These are phyloP conservation scores for Cephalopachus bancanus DNA, from an alignment of 2,797 vertebrate species.

Conservation along the genomic window DNA sequence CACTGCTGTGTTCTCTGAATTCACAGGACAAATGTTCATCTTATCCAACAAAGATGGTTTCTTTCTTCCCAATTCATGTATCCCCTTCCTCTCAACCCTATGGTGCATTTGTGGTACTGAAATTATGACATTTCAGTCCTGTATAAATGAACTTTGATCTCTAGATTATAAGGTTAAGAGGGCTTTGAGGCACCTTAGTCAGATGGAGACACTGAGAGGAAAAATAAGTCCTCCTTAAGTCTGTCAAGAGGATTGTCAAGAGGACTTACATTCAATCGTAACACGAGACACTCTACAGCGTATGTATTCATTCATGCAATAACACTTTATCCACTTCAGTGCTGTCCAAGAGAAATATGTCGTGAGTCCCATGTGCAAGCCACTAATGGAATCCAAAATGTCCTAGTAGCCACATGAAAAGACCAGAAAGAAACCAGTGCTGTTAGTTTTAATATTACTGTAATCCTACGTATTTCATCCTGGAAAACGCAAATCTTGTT, in stretches of 20 bases:
- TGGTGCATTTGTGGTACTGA: constrained; percentile 6
- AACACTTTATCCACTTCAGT: background rate
- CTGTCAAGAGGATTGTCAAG: background rate
- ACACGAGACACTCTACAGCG: background rate
- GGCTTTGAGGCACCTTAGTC: constrained; percentile 39
- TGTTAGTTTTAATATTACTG: background rate
- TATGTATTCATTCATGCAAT: background rate
- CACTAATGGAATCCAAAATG: background rate
- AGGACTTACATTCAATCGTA: background rate
- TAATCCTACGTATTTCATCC: background rate
- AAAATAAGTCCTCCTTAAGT: background rate
- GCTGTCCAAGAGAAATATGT: background rate
- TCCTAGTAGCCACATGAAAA: background rate
- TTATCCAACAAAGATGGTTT: background rate
- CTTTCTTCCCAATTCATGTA: constrained; percentile 51
- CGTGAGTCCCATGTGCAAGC: background rate
- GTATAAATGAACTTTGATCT: constrained; percentile 20
- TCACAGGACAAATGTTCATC: constrained; percentile 4
- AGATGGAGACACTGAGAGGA: constrained; percentile 12
- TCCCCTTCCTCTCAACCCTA: background rate
- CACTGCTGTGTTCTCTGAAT: constrained; percentile 3
- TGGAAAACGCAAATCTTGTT: background rate
- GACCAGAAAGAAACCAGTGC: background rate
- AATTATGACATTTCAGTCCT: constrained; percentile 63
- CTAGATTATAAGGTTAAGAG: constrained; percentile 36